Conservation (phyloP, 2,888 invertebrate species). For the Lobophora halterata region DNA sequence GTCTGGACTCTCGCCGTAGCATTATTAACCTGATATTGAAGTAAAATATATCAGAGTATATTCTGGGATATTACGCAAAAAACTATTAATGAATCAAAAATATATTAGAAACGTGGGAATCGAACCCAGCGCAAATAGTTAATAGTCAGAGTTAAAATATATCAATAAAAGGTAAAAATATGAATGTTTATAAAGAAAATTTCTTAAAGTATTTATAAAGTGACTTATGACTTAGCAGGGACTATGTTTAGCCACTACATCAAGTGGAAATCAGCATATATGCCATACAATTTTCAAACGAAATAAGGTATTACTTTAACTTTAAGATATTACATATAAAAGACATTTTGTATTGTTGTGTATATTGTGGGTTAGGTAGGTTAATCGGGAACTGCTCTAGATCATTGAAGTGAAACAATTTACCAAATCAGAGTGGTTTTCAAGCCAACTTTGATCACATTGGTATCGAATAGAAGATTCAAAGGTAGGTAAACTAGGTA, state of each 20-base stretch:
- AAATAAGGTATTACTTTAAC: not conserved
- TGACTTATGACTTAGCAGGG: constrained; percentile 2
- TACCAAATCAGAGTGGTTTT: constrained; percentile 8
- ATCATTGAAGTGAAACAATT: constrained; percentile 6
- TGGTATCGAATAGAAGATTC: not conserved
- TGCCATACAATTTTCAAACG: constrained; percentile 10
- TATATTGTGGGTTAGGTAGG: constrained; percentile 22
- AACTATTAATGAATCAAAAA: too few relatives aligned
- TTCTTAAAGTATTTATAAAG: not conserved
- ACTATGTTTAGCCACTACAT: constrained; percentile 8
- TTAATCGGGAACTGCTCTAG: constrained; percentile 24
- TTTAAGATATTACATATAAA: constrained; percentile 3
- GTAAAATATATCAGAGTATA: constrained; percentile 57
- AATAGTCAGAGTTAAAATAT: constrained; percentile 1
- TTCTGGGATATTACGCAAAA: too few relatives aligned
- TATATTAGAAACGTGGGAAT: constrained; percentile 36
- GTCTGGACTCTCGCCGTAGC: constrained; percentile 99
- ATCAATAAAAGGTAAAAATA: not conserved
- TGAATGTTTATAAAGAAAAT: not conserved
- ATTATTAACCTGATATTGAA: constrained; percentile 95
- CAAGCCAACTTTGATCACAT: constrained; percentile 5
- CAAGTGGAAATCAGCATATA: constrained; percentile 2
- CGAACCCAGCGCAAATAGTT: constrained; percentile 39
- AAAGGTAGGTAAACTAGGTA: constrained; percentile 4
- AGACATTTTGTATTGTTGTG: constrained; percentile 20